Percentiles rank a stretch among this genome's conserved stretches.
These are phyloP conservation scores for Clunio marinus DNA, from an alignment of 2,888 invertebrate genomes.

Conservation along the genomic window DNA sequence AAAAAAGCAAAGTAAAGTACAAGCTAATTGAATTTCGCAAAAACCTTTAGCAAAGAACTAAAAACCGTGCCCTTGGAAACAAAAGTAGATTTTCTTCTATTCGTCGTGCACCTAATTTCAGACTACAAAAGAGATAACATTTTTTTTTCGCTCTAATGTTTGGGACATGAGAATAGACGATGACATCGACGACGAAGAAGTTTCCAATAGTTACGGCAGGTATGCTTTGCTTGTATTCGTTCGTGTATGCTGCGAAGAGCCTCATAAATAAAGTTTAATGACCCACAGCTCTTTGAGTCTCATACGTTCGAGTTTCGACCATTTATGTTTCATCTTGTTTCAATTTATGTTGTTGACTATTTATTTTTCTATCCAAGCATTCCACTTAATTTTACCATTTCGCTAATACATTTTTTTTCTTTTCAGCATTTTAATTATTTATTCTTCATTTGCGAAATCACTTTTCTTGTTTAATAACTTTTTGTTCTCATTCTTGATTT, in stretches of 20 bases:
- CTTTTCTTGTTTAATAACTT: background rate
- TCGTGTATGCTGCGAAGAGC: slow-evolving; percentile 17
- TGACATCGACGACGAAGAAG: no score
- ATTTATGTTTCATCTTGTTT: slow-evolving; percentile 36
- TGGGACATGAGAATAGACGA: background rate
- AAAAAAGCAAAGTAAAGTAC: background rate
- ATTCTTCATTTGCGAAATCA: background rate
- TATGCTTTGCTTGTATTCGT: slow-evolving; percentile 22
- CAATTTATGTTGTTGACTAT: slow-evolving; percentile 28
- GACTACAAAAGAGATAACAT: slow-evolving; percentile 13
- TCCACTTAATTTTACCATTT: slow-evolving; percentile 6
- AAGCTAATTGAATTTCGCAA: slow-evolving; percentile 35
- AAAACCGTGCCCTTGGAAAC: background rate
- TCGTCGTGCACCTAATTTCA: background rate
- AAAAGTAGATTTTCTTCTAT: background rate
- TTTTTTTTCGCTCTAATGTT: background rate
- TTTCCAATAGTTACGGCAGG: slow-evolving; percentile 25
- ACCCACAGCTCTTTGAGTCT: slow-evolving; percentile 30
- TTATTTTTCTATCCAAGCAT: slow-evolving; percentile 12
- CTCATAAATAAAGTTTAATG: slow-evolving; percentile 39
- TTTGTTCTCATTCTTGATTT: background rate
- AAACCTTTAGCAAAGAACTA: background rate
- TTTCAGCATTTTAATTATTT: background rate
- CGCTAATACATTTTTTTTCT: background rate
- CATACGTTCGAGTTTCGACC: slow-evolving; percentile 27